These are phyloP conservation scores for Sitta carolinensis DNA, from an alignment of 2,797 vertebrate genomes.

Conservation along the genomic window DNA sequence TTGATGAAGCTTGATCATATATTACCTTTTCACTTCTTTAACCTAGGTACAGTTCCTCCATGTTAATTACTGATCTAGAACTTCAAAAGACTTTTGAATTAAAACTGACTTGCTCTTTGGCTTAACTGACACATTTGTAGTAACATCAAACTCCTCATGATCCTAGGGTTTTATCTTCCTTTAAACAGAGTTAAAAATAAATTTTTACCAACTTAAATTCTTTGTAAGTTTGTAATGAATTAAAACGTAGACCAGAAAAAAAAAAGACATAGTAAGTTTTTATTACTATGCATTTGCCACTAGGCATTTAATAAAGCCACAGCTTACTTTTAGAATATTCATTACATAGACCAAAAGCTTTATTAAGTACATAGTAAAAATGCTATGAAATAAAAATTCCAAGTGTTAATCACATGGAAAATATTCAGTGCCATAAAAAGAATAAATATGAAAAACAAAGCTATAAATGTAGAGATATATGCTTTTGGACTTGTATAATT, in stretches of 20 bases:
- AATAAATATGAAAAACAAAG: not conserved
- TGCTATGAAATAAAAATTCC: not conserved
- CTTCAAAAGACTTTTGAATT: not conserved
- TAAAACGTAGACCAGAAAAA: not conserved
- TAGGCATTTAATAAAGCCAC: not conserved
- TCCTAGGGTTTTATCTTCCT: not conserved
- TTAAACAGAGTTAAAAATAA: not conserved
- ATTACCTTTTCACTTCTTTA: not conserved
- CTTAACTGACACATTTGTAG: not conserved
- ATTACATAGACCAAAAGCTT: not conserved
- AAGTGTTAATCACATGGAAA: slow-evolving; percentile 4
- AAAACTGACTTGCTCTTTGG: not conserved
- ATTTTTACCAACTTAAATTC: not conserved
- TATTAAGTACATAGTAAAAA: slow-evolving; percentile 4
- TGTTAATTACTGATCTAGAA: not conserved
- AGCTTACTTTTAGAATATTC: not conserved
- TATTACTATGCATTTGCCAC: not conserved
- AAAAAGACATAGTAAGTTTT: not conserved
- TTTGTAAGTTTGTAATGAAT: not conserved
- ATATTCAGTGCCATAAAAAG: not conserved
- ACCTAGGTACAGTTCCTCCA: not conserved
- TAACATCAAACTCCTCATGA: not conserved
- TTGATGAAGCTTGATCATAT: not conserved
- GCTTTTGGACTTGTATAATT: not conserved
- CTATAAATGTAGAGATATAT: not conserved